A percentile compares a stretch with the other conserved stretches of the same genome.
These are phyloP conservation scores for Neopelma chrysocephalum DNA, from an alignment of 2,797 vertebrate species.

Conservation along the genomic window DNA sequence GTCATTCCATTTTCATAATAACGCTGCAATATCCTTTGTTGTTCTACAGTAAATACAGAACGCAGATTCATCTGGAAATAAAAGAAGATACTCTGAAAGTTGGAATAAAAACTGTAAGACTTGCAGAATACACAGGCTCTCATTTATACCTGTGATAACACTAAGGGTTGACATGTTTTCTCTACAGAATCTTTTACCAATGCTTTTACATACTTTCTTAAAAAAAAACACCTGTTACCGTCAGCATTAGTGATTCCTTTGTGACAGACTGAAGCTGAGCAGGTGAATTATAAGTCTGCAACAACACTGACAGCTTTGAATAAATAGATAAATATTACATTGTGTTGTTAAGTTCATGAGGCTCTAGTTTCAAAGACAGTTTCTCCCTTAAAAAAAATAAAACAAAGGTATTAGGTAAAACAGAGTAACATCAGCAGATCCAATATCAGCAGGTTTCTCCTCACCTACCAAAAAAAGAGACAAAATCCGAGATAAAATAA, in stretches of 20 bases:
- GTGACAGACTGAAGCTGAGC: background rate
- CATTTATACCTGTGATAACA: background rate
- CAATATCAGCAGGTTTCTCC: background rate
- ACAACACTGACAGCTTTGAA: background rate
- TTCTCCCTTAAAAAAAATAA: background rate
- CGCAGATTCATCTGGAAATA: conserved; percentile 97
- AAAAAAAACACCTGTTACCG: background rate
- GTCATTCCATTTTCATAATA: conserved; percentile 99
- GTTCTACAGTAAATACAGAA: conserved; percentile 96
- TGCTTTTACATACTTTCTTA: background rate
- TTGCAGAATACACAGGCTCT: conserved; percentile 47
- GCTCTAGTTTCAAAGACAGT: background rate
- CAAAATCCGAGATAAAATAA: background rate
- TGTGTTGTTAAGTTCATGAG: background rate
- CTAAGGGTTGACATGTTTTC: background rate
- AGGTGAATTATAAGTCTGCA: background rate
- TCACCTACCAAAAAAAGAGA: background rate
- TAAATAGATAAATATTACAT: background rate
- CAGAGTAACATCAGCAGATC: background rate
- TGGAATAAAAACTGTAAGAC: conserved; percentile 54
- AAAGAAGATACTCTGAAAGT: conserved; percentile 79
- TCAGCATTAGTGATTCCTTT: background rate
- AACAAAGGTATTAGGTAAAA: background rate
- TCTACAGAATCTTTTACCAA: background rate
- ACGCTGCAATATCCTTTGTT: conserved; percentile 96